Conservation (phyloP, 2,797 vertebrate genomes). For the Agapornis canus region DNA sequence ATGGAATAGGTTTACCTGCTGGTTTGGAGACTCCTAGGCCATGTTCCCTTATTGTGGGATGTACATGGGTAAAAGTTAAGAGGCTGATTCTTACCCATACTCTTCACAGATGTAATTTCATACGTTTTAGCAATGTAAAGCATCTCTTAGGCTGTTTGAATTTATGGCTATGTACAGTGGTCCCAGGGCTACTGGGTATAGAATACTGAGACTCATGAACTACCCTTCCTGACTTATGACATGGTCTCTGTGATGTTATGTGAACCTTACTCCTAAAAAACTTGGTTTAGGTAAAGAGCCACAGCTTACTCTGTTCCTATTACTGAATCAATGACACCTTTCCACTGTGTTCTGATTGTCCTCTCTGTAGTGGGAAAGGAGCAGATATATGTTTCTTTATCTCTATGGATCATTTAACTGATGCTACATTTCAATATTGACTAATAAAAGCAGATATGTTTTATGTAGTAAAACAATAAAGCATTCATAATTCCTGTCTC, state of each 20-base stretch:
- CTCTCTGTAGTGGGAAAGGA: not conserved
- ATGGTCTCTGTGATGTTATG: not conserved
- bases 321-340: not conserved
- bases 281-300: not conserved
- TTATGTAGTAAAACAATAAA: constrained; percentile 27
- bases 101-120: not conserved
- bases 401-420: not conserved
- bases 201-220: not conserved
- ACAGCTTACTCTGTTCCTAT: not conserved
- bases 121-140: not conserved
- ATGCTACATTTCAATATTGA: not conserved
- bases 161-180: not conserved
- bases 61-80: not conserved
- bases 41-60: not conserved
- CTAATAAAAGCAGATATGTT: not conserved
- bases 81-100: not conserved
- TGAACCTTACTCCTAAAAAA: not conserved
- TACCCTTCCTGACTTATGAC: not conserved
- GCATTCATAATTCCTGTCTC: not conserved
- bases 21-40: not conserved
- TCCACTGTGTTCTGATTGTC: not conserved
- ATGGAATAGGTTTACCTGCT: not conserved
- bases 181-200: not conserved
- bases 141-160: not conserved
- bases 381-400: not conserved